Evolutionary conservation across 2,888 invertebrate genomes (phyloP), one percentile per base, ranked within the genome.

Genomic region (Lasioglossum calceatum): DNA sequence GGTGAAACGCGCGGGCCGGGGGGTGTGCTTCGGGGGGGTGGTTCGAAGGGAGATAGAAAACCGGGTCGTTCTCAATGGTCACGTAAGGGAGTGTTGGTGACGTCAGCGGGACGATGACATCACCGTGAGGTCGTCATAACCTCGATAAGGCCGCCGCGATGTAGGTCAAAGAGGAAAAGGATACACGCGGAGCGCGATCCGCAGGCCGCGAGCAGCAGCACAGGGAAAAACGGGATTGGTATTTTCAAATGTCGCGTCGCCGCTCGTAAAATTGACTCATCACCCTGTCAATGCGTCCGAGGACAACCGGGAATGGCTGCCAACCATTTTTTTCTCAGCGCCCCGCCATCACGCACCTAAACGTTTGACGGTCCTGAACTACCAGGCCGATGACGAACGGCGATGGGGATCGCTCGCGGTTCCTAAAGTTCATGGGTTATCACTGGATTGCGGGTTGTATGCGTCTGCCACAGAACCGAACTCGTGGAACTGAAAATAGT

Each of bases 61-160:
- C 87, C 84, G 84, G 91, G 91, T 91, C 88, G 87, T 87, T 84
- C 91, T 94, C 90, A 94, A 94, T 94, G 94, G 93, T 92, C 87
- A 90, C 93, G 92, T 91, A 89, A 92, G 88, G 91, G 88, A 86
- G 87, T 86, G 86, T 85, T 85, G 82, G 92, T 94, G 93, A 93
- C 93, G 93, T 93, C 92, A 91, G 91, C 86, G 82, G 81, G 85
- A 78, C 86, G 85, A 90, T 94, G 93, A 94, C 93, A 93, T 93
- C 93, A 93, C 88, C 84, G 86, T 79, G 85, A 78, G 82, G 75
- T 86, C 92, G 93, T 92, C 93, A 93, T 89, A 89, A 89, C 86
- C 83, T 58, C 76, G 87, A 86, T 87, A 84, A 81, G 82, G 54
- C 70, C 12, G 50, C 12, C 67, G 85, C 75, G 82, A 86, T 87